A percentile compares a stretch with the other conserved stretches of the same genome.
Evolutionary conservation across 2,797 vertebrate genomes (phyloP).

Genomic region (Sebastes jordani): DNA sequence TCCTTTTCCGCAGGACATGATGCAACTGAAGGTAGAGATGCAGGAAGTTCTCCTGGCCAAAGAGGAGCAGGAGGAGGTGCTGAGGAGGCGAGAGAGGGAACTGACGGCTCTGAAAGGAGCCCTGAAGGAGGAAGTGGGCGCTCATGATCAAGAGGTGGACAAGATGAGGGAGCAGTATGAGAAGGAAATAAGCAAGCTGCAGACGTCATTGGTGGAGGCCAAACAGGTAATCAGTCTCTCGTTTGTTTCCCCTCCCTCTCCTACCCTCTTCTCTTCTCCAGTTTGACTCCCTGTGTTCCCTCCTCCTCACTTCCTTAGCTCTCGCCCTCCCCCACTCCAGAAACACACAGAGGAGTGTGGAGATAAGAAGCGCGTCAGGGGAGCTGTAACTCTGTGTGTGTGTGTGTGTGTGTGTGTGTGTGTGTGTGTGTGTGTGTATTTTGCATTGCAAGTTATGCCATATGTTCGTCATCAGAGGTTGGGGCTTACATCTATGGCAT

Average conservation of each 20-base stretch:
- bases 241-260: neutral
- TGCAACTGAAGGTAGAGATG: slow-evolving; percentile 89
- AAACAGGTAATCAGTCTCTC: slow-evolving; percentile 83
- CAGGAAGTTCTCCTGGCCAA: slow-evolving; percentile 88
- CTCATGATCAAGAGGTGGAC: slow-evolving; percentile 94
- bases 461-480: slow-evolving; percentile 33
- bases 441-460: slow-evolving; percentile 19
- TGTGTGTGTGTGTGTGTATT: slow-evolving; percentile 16
- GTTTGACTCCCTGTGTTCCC: slow-evolving; percentile 21
- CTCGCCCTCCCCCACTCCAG: slow-evolving; percentile 32
- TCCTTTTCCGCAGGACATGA: slow-evolving; percentile 83
- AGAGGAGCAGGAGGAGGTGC: slow-evolving; percentile 93
- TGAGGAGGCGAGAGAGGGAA: slow-evolving; percentile 92
- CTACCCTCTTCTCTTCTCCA: neutral
- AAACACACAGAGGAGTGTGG: slow-evolving; percentile 47
- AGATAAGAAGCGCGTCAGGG: slow-evolving; percentile 59
- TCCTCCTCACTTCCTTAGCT: slow-evolving; percentile 34
- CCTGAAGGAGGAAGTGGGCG: slow-evolving; percentile 95
- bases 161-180: slow-evolving; percentile 92
- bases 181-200: slow-evolving; percentile 85
- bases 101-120: slow-evolving; percentile 95
- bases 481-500: neutral
- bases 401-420: neutral
- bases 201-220: slow-evolving; percentile 84
- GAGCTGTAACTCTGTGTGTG: slow-evolving; percentile 16